A percentile compares a stretch with the other conserved stretches of the same genome.
phyloP scores from a whole-genome alignment of 2,113 vertebrate genomes.

The Aythya baeri region DNA sequence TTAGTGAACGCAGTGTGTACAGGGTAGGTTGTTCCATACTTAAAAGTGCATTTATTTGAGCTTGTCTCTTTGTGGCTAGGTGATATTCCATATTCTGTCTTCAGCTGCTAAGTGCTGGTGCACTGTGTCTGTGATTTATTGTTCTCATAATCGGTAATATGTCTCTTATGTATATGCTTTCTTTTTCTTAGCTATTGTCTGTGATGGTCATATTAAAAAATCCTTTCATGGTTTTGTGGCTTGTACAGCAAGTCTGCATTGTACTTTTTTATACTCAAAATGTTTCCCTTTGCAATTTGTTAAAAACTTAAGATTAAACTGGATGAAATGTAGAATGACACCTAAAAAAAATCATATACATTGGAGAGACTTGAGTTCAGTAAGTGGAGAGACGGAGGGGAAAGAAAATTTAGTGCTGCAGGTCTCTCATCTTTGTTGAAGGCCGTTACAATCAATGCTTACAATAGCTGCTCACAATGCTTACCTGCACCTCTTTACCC shows the following conservation, averaged over 20 bases:
- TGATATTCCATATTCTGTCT: conserved; percentile 51
- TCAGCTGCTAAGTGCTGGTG: conserved; percentile 67
- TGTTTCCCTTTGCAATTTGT: conserved; percentile 33
- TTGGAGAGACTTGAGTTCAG: conserved; percentile 3
- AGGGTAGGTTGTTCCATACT: conserved; percentile 3
- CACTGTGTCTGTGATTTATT: conserved; percentile 66
- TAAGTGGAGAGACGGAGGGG: background rate
- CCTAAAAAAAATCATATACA: background rate
- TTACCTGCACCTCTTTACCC: background rate
- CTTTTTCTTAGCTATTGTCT: conserved; percentile 64
- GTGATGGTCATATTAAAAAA: conserved; percentile 73
- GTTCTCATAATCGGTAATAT: conserved; percentile 78
- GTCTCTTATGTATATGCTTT: conserved; percentile 68
- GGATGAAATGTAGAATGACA: conserved; percentile 29
- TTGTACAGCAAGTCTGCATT: conserved; percentile 40
- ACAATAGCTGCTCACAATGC: background rate
- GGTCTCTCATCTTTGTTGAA: background rate
- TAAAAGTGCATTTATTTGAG: conserved; percentile 53
- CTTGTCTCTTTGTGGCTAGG: conserved; percentile 48
- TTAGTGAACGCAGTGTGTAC: background rate
- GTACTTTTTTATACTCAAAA: conserved; percentile 59
- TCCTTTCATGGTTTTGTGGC: conserved; percentile 61
- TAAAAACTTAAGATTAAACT: conserved; percentile 55
- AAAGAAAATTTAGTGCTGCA: background rate
- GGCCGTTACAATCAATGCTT: background rate